A percentile compares a stretch with the other conserved stretches of the same genome.
These are phyloP conservation scores for Helicoverpa assulta DNA, from an alignment of 2,888 invertebrate species.

Conservation along the genomic window DNA sequence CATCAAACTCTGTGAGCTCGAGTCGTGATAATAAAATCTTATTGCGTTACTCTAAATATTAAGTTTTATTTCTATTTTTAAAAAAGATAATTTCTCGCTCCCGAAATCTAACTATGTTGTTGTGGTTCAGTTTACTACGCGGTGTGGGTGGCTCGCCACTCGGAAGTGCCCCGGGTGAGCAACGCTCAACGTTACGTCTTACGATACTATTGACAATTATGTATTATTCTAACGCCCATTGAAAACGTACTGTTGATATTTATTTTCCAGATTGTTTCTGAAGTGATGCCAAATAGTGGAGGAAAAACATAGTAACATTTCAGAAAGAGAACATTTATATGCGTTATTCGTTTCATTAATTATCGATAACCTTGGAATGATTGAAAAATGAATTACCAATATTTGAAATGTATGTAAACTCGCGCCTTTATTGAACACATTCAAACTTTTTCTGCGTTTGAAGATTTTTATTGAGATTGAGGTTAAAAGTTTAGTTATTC, in stretches of 20 bases:
- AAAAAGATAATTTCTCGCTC: no score
- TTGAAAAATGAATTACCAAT: not conserved
- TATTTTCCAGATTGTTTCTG: slow-evolving; percentile 33
- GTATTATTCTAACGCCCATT: slow-evolving; percentile 36
- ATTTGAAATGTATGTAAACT: not conserved
- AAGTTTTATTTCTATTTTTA: no score
- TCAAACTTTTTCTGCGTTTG: not conserved
- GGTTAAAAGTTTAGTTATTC: not conserved
- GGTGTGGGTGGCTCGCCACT: slow-evolving; percentile 69
- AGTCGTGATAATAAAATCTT: no score
- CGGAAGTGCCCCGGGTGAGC: slow-evolving; percentile 74
- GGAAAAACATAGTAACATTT: slow-evolving; percentile 23
- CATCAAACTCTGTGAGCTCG: no score
- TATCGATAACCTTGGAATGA: slow-evolving; percentile 11
- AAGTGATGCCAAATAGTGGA: slow-evolving; percentile 40
- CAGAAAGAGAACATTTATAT: slow-evolving; percentile 35
- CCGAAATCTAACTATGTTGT: no score
- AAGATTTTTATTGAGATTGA: slow-evolving; percentile 2
- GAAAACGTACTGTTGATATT: slow-evolving; percentile 28
- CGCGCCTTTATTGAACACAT: not conserved
- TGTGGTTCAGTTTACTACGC: slow-evolving; percentile 74
- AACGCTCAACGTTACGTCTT: slow-evolving; percentile 64
- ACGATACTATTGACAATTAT: slow-evolving; percentile 57
- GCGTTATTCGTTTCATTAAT: slow-evolving; percentile 20
- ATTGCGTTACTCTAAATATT: no score